Conservation (phyloP, 2,797 vertebrate genomes). For the Paramormyrops hopkinsi region DNA sequence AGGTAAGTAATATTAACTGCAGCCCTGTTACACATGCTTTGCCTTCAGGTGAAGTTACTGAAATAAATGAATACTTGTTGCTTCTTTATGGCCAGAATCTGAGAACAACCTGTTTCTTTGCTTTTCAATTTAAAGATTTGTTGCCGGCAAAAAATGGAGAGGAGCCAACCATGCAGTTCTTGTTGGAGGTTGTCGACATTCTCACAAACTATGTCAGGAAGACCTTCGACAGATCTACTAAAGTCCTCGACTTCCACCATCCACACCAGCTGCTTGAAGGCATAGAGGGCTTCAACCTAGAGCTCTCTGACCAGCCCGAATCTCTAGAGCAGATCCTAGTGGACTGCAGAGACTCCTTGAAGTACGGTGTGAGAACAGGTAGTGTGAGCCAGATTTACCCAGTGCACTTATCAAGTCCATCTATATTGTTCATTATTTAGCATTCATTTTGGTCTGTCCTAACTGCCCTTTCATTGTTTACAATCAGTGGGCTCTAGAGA, state of each 20-base stretch:
- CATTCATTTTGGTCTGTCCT: neutral
- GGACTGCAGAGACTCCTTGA: slow-evolving; percentile 95
- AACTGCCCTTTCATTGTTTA: neutral
- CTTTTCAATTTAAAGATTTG: slow-evolving; percentile 59
- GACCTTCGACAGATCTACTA: slow-evolving; percentile 94
- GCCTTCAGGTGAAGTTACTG: neutral
- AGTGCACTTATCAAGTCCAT: neutral
- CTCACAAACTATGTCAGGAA: slow-evolving; percentile 90
- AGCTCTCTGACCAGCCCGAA: slow-evolving; percentile 92
- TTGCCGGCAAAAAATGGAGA: slow-evolving; percentile 95
- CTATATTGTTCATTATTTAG: neutral
- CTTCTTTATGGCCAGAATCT: neutral
- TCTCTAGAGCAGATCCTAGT: slow-evolving; percentile 98
- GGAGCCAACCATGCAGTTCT: slow-evolving; percentile 87
- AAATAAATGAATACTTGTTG: neutral
- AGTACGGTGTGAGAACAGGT: slow-evolving; percentile 98
- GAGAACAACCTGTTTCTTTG: neutral
- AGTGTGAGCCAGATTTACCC: slow-evolving; percentile 9
- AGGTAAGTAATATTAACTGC: neutral
- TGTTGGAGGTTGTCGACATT: slow-evolving; percentile 95
- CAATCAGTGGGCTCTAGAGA: neutral
- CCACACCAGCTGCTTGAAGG: slow-evolving; percentile 96
- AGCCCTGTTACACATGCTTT: neutral
- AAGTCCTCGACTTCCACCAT: slow-evolving; percentile 96
- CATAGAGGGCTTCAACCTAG: slow-evolving; percentile 97